These are phyloP conservation scores for Leptothorax acervorum DNA, from an alignment of 2,888 invertebrate species.

Conservation along the genomic window DNA sequence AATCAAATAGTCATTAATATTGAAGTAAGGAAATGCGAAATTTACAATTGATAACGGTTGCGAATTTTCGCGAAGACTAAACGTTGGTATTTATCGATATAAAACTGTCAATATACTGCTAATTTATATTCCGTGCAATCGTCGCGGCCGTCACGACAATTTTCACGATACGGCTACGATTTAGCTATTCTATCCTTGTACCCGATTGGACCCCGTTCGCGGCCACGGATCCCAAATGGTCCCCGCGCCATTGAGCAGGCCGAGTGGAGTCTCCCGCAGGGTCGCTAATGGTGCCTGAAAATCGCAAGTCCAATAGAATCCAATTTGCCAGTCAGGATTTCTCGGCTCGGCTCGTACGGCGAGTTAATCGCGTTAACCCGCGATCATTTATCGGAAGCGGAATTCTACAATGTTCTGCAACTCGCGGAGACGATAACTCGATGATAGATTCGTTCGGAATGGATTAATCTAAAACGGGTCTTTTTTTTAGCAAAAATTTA, in stretches of 20 bases:
- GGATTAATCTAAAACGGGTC: background rate
- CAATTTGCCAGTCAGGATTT: slow-evolving; percentile 21
- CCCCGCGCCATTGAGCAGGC: slow-evolving; percentile 33
- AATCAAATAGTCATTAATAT: background rate
- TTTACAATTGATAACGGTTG: background rate
- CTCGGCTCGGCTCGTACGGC: background rate
- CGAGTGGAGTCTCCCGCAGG: slow-evolving; percentile 45
- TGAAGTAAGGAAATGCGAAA: background rate
- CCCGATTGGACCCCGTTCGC: slow-evolving; percentile 64
- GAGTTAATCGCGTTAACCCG: background rate
- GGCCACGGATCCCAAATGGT: slow-evolving; percentile 52
- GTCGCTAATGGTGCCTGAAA: slow-evolving; percentile 46
- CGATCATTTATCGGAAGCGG: background rate
- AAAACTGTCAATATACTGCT: background rate
- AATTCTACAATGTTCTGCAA: background rate
- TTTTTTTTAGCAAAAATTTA: background rate
- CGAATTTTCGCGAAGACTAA: background rate
- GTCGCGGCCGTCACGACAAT: slow-evolving; percentile 62
- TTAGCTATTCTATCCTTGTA: slow-evolving; percentile 74
- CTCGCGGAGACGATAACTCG: background rate
- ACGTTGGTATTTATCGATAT: background rate
- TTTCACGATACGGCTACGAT: slow-evolving; percentile 65
- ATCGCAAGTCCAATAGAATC: slow-evolving; percentile 6
- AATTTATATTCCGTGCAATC: slow-evolving; percentile 65
- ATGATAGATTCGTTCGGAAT: background rate